Evolutionary conservation across 2,113 vertebrate species (phyloP).

Genomic region (Stegostoma tigrinum): DNA sequence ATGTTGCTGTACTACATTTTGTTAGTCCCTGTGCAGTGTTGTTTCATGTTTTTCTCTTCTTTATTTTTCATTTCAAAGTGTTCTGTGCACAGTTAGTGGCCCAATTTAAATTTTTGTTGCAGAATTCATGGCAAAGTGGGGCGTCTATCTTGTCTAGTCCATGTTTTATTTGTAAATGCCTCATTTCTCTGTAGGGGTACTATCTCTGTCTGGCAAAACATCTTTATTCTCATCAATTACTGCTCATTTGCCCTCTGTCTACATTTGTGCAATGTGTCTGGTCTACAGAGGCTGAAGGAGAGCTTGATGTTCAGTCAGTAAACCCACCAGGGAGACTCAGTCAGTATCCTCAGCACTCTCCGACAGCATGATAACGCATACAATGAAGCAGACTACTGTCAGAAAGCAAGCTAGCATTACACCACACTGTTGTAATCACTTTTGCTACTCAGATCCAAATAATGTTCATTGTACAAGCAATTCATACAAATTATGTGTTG

Average conservation of each 20-base stretch:
- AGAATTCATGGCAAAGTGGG: conserved; percentile 34
- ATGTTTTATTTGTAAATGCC: conserved; percentile 37
- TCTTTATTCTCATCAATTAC: conserved; percentile 38
- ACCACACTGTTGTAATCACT: conserved; percentile 10
- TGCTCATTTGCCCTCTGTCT: conserved; percentile 38
- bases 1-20: conserved; percentile 33
- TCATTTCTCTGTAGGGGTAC: conserved; percentile 37
- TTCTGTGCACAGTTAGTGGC: conserved; percentile 33
- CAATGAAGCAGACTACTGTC: conserved; percentile 36
- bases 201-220: conserved; percentile 37
- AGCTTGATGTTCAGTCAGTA: conserved; percentile 37
- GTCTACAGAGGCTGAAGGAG: conserved; percentile 36
- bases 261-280: conserved; percentile 37
- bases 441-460: conserved; percentile 15
- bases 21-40: conserved; percentile 12
- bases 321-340: conserved; percentile 35
- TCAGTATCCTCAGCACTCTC: conserved; percentile 35
- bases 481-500: background rate
- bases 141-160: conserved; percentile 32
- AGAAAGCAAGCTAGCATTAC: conserved; percentile 31
- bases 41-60: conserved; percentile 21
- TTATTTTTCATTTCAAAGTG: conserved; percentile 37
- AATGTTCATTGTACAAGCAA: background rate
- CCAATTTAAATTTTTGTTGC: conserved; percentile 35
- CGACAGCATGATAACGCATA: conserved; percentile 36